Conservation (phyloP, 2,888 invertebrate genomes). For the Calameuta idolon region DNA sequence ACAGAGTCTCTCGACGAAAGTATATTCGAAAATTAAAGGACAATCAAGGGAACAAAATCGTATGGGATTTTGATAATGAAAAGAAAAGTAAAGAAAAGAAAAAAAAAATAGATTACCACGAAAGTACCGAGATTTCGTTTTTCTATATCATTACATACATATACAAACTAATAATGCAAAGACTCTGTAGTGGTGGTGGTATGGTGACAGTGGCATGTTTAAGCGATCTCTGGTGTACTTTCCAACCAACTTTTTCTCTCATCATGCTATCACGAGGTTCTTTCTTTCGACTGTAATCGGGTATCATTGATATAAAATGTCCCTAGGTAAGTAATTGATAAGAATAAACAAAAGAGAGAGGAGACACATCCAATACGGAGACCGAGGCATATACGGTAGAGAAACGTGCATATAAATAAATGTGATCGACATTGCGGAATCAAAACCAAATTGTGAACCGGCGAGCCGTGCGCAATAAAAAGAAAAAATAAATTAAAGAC, state of each 20-base stretch:
- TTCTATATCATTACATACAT: slow-evolving; percentile 6
- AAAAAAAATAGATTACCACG: background rate
- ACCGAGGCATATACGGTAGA: background rate
- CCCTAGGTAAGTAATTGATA: slow-evolving; percentile 49
- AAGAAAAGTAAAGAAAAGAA: too few relatives aligned
- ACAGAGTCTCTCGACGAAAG: background rate
- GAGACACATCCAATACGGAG: background rate
- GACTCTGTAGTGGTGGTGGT: slow-evolving; percentile 54
- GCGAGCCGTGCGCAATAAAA: background rate
- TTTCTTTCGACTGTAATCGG: background rate
- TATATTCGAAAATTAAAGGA: background rate
- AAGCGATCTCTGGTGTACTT: slow-evolving; percentile 42
- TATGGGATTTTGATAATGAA: background rate
- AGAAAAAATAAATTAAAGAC: background rate
- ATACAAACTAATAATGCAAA: slow-evolving; percentile 12
- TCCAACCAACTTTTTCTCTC: slow-evolving; percentile 20
- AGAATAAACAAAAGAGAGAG: background rate
- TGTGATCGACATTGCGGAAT: background rate
- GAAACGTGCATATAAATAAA: background rate
- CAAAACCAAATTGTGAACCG: background rate
- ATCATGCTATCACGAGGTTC: slow-evolving; percentile 1
- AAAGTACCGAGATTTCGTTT: background rate
- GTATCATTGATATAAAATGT: slow-evolving; percentile 10
- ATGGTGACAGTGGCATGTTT: slow-evolving; percentile 58
- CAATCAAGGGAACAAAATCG: background rate